These are phyloP conservation scores for Drosophila mauritiana DNA, from an alignment of 1,140 invertebrate species.

Conservation along the genomic window DNA sequence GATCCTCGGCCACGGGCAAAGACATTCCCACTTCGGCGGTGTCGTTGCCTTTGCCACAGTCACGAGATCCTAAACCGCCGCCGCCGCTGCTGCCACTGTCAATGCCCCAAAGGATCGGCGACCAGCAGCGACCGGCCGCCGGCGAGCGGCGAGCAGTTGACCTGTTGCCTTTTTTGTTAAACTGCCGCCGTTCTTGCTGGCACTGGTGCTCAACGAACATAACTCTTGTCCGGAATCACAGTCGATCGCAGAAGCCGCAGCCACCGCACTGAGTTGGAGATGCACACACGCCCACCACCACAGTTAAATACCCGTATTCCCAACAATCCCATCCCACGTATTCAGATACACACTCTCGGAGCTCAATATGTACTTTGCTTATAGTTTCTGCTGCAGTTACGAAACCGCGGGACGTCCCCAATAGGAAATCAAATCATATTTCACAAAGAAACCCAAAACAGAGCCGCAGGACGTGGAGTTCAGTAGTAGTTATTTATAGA, in stretches of 20 bases:
- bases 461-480: slow-evolving; percentile 27
- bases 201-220: slow-evolving; percentile 41
- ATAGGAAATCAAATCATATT: slow-evolving; percentile 6
- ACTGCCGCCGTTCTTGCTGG: slow-evolving; percentile 35
- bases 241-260: slow-evolving; percentile 21
- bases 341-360: slow-evolving; percentile 26
- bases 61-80: slow-evolving; percentile 6
- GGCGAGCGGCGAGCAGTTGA: slow-evolving; percentile 47
- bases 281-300: neutral
- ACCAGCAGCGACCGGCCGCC: slow-evolving; percentile 28
- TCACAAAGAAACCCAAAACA: slow-evolving; percentile 2
- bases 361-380: slow-evolving; percentile 26
- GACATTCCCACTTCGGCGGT: slow-evolving; percentile 7
- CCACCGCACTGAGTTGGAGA: slow-evolving; percentile 10
- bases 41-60: slow-evolving; percentile 22
- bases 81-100: neutral
- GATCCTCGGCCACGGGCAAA: slow-evolving; percentile 31
- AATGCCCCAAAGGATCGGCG: neutral
- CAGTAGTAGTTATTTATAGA: slow-evolving; percentile 37
- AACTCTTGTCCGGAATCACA: slow-evolving; percentile 40
- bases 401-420: slow-evolving; percentile 27
- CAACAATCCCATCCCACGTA: neutral
- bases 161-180: slow-evolving; percentile 67
- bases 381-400: slow-evolving; percentile 37
- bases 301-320: neutral